phyloP scores from a whole-genome alignment of 1,140 invertebrate genomes.

The Adoxophyes honmai region DNA sequence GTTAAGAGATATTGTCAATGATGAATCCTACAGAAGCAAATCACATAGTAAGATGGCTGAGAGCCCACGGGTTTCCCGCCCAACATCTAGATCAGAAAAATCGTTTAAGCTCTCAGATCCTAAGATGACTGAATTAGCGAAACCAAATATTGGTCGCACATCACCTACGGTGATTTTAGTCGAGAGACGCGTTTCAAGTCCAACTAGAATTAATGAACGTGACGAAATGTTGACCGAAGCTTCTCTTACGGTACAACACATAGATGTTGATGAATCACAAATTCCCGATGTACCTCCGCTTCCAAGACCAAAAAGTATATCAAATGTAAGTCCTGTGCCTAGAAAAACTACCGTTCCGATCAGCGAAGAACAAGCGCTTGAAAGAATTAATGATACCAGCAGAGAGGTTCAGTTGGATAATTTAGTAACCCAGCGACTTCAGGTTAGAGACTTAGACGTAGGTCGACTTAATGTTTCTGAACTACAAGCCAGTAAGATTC shows the following conservation, averaged over 20 bases:
- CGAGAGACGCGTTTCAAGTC: constrained; percentile 77
- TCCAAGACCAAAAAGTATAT: constrained; percentile 43
- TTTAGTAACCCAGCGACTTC: constrained; percentile 78
- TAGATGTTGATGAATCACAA: constrained; percentile 59
- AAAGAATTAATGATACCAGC: constrained; percentile 60
- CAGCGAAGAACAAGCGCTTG: constrained; percentile 61
- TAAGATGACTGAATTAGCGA: constrained; percentile 76
- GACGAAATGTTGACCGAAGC: constrained; percentile 77
- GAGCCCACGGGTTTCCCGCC: constrained; percentile 63
- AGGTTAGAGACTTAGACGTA: constrained; percentile 86
- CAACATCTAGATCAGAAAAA: constrained; percentile 67
- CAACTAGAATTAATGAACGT: constrained; percentile 72
- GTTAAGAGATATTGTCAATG: constrained; percentile 57
- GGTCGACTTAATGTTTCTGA: constrained; percentile 86
- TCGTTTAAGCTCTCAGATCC: constrained; percentile 77
- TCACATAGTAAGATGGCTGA: constrained; percentile 39
- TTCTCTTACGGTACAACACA: constrained; percentile 75
- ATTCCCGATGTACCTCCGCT: constrained; percentile 63
- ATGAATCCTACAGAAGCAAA: constrained; percentile 56
- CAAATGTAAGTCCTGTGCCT: constrained; percentile 21
- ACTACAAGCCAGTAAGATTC: constrained; percentile 85
- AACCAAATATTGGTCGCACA: constrained; percentile 73
- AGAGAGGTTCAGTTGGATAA: constrained; percentile 63
- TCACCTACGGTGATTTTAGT: constrained; percentile 80
- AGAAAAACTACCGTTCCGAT: constrained; percentile 24